phyloP scores from a whole-genome alignment of 1,140 invertebrate genomes.

The Hylaeus anthracinus region DNA sequence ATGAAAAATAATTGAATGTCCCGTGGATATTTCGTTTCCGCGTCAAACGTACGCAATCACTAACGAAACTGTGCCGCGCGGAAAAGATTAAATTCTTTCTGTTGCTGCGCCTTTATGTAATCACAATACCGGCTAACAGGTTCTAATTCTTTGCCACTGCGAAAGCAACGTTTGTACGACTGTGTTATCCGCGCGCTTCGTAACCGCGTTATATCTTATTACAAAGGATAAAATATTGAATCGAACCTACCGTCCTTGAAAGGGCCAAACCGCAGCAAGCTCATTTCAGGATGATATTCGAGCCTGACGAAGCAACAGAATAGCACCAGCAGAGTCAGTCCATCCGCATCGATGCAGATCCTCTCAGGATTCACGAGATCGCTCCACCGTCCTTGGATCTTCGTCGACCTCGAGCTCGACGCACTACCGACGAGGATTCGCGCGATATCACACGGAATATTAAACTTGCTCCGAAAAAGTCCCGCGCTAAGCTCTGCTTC shows the following conservation, averaged over 20 bases:
- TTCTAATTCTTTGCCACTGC: too few relatives aligned
- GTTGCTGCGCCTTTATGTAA: background rate
- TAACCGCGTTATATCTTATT: too few relatives aligned
- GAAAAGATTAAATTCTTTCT: background rate
- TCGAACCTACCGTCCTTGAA: constrained; percentile 70
- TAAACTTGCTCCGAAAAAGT: background rate
- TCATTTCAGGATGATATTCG: constrained; percentile 52
- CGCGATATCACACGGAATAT: background rate
- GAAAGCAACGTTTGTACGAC: too few relatives aligned
- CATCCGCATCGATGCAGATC: background rate
- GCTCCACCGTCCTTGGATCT: background rate
- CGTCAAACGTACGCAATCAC: background rate
- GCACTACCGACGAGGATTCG: background rate
- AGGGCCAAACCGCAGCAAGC: constrained; percentile 66
- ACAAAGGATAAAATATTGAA: too few relatives aligned
- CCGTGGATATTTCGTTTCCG: background rate
- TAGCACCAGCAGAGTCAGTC: background rate
- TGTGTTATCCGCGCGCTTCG: too few relatives aligned
- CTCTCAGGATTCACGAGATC: background rate
- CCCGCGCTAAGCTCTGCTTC: background rate
- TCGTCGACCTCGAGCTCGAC: background rate
- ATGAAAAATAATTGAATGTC: constrained; percentile 1
- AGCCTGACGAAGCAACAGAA: background rate
- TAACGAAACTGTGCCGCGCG: too few relatives aligned
- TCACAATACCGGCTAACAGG: background rate